A percentile compares a stretch with the other conserved stretches of the same genome.
These are phyloP conservation scores for Trialeurodes vaporariorum DNA, from an alignment of 1,140 invertebrate genomes.

Conservation along the genomic window DNA sequence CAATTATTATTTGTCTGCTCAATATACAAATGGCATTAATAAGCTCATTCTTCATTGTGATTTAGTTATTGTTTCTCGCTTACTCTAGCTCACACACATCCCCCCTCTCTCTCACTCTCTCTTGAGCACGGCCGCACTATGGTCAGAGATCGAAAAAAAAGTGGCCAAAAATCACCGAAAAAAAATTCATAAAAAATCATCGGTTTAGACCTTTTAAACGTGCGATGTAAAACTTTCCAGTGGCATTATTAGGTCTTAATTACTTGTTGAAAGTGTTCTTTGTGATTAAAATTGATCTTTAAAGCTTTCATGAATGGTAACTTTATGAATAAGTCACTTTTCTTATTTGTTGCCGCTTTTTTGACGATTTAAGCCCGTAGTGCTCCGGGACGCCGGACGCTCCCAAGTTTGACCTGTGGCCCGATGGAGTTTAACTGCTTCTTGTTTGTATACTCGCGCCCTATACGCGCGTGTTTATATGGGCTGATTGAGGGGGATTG, in stretches of 20 bases:
- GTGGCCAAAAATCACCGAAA: neutral
- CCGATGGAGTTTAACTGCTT: neutral
- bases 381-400: too few relatives aligned
- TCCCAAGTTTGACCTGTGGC: neutral
- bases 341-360: too few relatives aligned
- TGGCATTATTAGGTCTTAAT: too few relatives aligned
- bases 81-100: neutral
- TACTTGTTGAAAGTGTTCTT: too few relatives aligned
- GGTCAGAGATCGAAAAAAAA: neutral
- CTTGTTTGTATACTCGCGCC: neutral
- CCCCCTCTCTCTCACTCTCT: neutral
- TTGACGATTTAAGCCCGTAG: neutral
- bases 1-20: neutral
- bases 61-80: constrained; percentile 1
- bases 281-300: too few relatives aligned
- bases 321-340: too few relatives aligned
- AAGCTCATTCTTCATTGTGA: neutral
- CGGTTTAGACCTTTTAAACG: too few relatives aligned
- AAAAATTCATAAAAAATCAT: neutral
- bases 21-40: neutral
- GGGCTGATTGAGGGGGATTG: too few relatives aligned
- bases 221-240: neutral
- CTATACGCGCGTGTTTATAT: too few relatives aligned
- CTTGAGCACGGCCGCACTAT: neutral
- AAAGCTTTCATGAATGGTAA: too few relatives aligned